Conservation (phyloP, 2,113 vertebrate genomes). For the Platysternon megacephalum region DNA sequence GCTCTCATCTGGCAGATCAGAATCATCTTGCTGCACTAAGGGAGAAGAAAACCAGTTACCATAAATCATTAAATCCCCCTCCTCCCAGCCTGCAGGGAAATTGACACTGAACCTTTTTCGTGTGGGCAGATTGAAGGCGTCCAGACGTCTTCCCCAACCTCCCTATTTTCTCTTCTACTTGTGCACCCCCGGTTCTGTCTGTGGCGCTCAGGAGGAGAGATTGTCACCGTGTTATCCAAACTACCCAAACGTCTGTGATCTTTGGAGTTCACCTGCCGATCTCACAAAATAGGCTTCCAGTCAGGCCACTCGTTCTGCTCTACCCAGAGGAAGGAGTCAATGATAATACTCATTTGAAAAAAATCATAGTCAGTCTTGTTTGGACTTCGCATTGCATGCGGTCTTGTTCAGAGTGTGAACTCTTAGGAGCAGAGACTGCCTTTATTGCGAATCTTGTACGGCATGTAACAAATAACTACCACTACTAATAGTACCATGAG, state of each 20-base stretch:
- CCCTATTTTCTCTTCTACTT: neutral
- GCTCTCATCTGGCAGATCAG: neutral
- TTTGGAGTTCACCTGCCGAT: neutral
- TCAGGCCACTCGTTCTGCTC: neutral
- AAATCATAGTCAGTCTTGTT: neutral
- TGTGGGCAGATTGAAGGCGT: accelerated
- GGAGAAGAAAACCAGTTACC: neutral
- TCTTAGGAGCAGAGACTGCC: neutral
- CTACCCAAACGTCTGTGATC: neutral
- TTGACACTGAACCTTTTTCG: accelerated
- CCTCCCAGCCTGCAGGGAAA: neutral
- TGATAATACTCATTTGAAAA: neutral
- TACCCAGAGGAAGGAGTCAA: neutral
- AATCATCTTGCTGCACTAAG: neutral
- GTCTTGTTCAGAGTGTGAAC: neutral
- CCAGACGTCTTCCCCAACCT: neutral
- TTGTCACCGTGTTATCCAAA: accelerated
- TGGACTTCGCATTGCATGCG: neutral
- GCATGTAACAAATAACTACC: neutral
- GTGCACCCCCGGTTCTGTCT: neutral
- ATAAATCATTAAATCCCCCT: neutral
- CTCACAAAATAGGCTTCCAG: neutral
- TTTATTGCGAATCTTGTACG: accelerated
- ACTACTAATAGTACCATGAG: accelerated
- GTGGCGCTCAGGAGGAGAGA: neutral